Base-by-base conservation (phyloP, 2,113 vertebrate species). In the Mirza zaza region DNA sequence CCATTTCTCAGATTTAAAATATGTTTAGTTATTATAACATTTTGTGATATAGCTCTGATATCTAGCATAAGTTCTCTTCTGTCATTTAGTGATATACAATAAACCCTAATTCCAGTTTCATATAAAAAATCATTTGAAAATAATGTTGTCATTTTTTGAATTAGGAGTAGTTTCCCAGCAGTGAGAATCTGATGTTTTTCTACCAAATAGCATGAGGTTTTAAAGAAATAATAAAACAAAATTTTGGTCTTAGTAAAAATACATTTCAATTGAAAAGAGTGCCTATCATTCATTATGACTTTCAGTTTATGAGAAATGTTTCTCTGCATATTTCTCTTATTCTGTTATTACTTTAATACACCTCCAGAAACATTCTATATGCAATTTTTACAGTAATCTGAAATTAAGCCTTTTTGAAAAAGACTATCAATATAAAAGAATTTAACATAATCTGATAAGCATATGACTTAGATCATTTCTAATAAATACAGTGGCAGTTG, bases 401-500 rank as follows among this genome's bases (percentile, higher is more conserved):
- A 98, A 97, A 97, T 98, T 96, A 95, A 98, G 93, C 29, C 71
- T 73, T 59, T 17, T 5, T 97, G 63, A 96, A 52, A 92, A 67
- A 96, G 25, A 11, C 45, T 97, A 97, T 94, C 76, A 95, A 50
- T 76, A 80, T 52, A 81, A 71, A 96, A 67, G 13, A 90, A 97
- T 95, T 97, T 93, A 98, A 79, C 81, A 83, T 45, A 61, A 45
- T 82, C 95, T 97, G 96, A 97, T 97, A 98, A 98, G 97, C 25
- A 52, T 91, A 96, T 96, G 91, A 8, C 86, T 95, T 93, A 87
- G 36, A 97, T 98, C 81, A 95, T 98, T 98, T 97, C 94, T 98
- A 98, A 82, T 97, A 98, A 98, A 96, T 98, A 80, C 59, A 97
- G n/a, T 87, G 73, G 85, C 89, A 96, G 97, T 96, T 97, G 97